phyloP scores from a whole-genome alignment of 1,140 invertebrate species.

The Elysia chlorotica region DNA sequence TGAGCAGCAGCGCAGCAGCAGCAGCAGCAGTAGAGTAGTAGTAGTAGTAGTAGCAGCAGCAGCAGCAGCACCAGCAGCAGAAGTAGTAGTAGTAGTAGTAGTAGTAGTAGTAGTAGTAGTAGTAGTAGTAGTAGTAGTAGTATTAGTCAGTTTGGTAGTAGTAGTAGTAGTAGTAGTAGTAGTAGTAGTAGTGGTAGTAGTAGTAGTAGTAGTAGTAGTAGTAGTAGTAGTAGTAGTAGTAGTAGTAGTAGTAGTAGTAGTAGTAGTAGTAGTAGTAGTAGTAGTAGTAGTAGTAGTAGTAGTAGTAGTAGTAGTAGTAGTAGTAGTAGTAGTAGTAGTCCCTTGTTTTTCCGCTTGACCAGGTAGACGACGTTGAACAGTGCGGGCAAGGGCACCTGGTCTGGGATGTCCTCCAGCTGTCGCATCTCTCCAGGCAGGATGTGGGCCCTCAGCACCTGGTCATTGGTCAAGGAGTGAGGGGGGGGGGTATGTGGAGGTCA shows the following conservation, averaged over 20 bases:
- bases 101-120: too few species aligned
- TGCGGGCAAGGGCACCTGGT: conserved; percentile 29
- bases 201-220: background rate
- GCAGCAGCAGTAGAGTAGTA: too few species aligned
- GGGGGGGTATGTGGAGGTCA: too few species aligned
- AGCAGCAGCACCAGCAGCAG: too few species aligned
- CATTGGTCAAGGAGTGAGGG: too few species aligned
- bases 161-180: too few species aligned
- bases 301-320: background rate
- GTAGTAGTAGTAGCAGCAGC: too few species aligned
- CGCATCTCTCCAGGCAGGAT: conserved; percentile 33
- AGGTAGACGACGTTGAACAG: conserved; percentile 33
- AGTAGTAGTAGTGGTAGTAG: too few species aligned
- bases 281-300: background rate
- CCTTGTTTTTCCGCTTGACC: conserved; percentile 24
- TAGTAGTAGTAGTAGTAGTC: conserved; percentile 6
- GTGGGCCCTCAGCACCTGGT: conserved; percentile 41
- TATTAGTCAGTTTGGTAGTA: too few species aligned
- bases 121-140: too few species aligned
- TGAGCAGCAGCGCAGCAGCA: too few species aligned
- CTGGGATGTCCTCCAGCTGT: conserved; percentile 31
- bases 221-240: background rate
- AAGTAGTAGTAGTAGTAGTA: too few species aligned
- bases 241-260: background rate
- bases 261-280: background rate